Evolutionary conservation across 2,797 vertebrate species (phyloP).

Genomic region (Phoeniculus purpureus): DNA sequence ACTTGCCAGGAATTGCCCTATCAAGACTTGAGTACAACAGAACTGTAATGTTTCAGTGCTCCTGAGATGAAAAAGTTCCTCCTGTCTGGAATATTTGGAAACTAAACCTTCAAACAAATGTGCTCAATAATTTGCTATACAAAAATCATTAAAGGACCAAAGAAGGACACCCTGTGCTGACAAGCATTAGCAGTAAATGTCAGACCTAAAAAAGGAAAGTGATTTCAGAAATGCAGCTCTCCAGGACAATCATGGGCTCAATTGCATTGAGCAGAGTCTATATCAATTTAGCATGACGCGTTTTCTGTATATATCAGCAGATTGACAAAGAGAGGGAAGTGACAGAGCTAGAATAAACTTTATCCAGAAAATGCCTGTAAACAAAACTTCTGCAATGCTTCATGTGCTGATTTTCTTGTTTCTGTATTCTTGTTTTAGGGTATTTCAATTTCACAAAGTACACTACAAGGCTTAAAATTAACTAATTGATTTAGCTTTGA

Average conservation of each 20-base stretch:
- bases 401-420: not conserved
- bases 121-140: slow-evolving; percentile 12
- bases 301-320: not conserved
- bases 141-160: slow-evolving; percentile 36
- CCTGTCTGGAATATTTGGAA: slow-evolving; percentile 23
- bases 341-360: not conserved
- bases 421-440: not conserved
- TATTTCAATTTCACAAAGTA: not conserved
- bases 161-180: slow-evolving; percentile 29
- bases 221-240: slow-evolving; percentile 20
- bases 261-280: slow-evolving; percentile 23
- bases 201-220: slow-evolving; percentile 14
- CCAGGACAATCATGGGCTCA: not conserved
- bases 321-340: not conserved
- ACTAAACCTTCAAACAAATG: not conserved
- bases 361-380: not conserved
- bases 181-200: slow-evolving; percentile 24
- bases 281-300: not conserved
- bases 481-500: not conserved
- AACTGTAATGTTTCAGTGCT: not conserved
- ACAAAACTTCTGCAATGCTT: not conserved
- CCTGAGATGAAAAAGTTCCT: not conserved
- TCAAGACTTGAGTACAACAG: not conserved
- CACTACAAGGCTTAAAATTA: not conserved
- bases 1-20: not conserved